Conservation (phyloP, 2,797 vertebrate genomes). For the Rhincodon typus region DNA sequence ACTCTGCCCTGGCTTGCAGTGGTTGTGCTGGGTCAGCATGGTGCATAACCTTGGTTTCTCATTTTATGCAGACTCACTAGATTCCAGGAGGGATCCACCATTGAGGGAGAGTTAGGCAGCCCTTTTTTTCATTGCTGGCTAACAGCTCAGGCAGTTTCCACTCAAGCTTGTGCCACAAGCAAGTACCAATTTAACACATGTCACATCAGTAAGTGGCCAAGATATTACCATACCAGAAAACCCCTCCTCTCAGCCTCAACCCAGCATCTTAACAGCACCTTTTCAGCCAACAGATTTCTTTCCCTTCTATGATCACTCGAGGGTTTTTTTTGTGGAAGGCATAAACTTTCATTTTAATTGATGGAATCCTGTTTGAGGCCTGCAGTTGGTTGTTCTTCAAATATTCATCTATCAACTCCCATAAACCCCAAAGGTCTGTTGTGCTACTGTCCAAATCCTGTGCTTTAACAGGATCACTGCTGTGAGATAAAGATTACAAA, state of each 20-base stretch:
- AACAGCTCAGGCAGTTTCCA: not conserved
- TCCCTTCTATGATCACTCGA: too few species aligned
- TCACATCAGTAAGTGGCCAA: not conserved
- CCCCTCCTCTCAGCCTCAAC: not conserved
- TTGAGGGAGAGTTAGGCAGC: not conserved
- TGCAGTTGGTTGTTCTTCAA: not conserved
- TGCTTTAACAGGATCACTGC: conserved; percentile 25
- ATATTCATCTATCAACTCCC: too few species aligned
- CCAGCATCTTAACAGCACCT: not conserved
- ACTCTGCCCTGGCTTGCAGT: not conserved
- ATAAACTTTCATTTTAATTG: not conserved
- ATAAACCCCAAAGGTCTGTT: not conserved
- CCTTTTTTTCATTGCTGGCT: not conserved
- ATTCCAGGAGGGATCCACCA: not conserved
- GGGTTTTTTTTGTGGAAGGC: not conserved
- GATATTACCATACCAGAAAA: not conserved
- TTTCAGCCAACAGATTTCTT: not conserved
- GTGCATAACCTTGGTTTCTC: not conserved
- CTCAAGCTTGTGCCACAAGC: not conserved
- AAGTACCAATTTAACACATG: not conserved
- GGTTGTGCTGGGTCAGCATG: not conserved
- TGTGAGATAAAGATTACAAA: not conserved
- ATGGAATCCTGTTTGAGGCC: too few species aligned
- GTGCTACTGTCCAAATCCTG: not conserved
- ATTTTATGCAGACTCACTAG: not conserved